A percentile compares a stretch with the other conserved stretches of the same genome.
Conservation (phyloP, 2,888 invertebrate species). For the Caradrina kadenii region DNA sequence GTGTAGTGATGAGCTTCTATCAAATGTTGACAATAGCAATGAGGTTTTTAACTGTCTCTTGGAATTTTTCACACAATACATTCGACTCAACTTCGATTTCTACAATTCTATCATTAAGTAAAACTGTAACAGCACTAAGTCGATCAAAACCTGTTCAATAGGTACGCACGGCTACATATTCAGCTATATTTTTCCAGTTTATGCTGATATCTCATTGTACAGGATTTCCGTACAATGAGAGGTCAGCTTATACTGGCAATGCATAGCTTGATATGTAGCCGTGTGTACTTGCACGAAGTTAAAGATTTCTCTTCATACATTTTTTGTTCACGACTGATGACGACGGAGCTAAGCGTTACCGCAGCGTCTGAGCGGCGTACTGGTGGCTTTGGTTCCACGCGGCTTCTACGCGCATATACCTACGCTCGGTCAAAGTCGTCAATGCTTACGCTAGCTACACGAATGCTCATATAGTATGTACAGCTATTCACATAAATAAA, state of each 20-base stretch:
- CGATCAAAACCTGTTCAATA: neutral
- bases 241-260: no score
- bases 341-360: no score
- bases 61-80: neutral
- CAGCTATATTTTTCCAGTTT: no score
- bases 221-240: no score
- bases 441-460: neutral
- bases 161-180: no score
- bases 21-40: neutral
- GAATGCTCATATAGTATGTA: neutral
- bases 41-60: neutral
- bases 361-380: neutral
- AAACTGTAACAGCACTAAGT: neutral
- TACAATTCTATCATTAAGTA: neutral
- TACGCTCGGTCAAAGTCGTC: neutral
- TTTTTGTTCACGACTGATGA: no score
- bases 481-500: neutral
- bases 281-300: no score
- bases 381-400: no score
- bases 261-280: no score
- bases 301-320: no score
- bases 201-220: no score
- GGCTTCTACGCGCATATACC: no score
- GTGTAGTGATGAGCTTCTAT: slow-evolving; percentile 62
- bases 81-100: neutral